phyloP scores from a whole-genome alignment of 2,888 invertebrate genomes.

The Andrena dorsata region DNA sequence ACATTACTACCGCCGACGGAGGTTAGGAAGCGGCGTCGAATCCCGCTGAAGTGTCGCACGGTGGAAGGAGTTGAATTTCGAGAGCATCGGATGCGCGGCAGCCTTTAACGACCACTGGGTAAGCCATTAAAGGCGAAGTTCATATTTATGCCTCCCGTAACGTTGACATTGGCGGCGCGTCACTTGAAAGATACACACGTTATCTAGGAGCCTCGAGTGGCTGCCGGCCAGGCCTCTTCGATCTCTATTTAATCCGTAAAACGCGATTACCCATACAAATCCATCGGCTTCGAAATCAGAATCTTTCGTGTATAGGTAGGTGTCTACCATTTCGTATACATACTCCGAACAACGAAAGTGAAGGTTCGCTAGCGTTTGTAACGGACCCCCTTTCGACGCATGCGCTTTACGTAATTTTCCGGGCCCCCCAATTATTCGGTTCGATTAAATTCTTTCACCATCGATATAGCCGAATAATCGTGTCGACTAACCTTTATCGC shows the following conservation, averaged over 20 bases:
- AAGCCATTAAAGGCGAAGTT: constrained; percentile 62
- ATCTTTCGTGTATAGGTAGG: not conserved
- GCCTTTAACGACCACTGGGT: constrained; percentile 68
- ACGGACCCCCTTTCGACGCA: not conserved
- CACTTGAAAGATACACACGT: constrained; percentile 27
- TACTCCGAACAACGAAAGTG: not conserved
- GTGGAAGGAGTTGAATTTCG: constrained; percentile 68
- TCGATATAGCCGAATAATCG: too few relatives aligned
- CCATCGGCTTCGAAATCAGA: constrained; percentile 12
- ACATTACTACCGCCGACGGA: constrained; percentile 56
- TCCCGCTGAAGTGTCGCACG: constrained; percentile 54
- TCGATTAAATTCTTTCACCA: too few relatives aligned
- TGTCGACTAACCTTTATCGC: too few relatives aligned
- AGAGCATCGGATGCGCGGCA: constrained; percentile 69
- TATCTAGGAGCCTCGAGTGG: constrained; percentile 35
- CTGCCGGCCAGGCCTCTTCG: constrained; percentile 1
- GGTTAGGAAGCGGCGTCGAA: constrained; percentile 39
- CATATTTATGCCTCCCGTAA: constrained; percentile 26
- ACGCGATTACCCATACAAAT: constrained; percentile 43
- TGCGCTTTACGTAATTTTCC: not conserved
- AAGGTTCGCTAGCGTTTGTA: not conserved
- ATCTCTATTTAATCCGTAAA: constrained; percentile 26
- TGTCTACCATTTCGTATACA: not conserved
- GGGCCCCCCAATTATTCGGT: not conserved
- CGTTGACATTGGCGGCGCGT: constrained; percentile 21